These are phyloP conservation scores for Tetragnatha montana DNA, from an alignment of 2,888 invertebrate genomes.

Conservation along the genomic window DNA sequence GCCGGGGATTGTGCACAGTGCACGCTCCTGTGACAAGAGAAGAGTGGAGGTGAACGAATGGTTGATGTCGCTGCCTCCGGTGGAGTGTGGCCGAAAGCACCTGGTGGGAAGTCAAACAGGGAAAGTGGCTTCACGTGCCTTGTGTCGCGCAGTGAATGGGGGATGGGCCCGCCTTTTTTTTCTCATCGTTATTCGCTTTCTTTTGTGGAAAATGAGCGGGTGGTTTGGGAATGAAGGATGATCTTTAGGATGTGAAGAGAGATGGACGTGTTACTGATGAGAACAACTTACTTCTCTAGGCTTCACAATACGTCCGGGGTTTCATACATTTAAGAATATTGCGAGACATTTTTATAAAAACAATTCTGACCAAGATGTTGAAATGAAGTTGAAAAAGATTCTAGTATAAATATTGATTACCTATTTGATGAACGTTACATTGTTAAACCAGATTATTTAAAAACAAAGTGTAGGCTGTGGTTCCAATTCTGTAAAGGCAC, in stretches of 20 bases:
- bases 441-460: too few species aligned
- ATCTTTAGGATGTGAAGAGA: neutral
- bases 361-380: too few species aligned
- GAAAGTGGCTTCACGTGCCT: conserved; percentile 24
- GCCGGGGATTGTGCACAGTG: conserved; percentile 5
- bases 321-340: too few species aligned
- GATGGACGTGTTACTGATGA: neutral
- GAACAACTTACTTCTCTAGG: too few species aligned
- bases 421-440: too few species aligned
- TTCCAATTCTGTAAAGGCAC: too few species aligned
- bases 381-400: too few species aligned
- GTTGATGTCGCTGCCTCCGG: conserved; percentile 12
- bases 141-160: neutral
- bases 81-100: conserved; percentile 13
- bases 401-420: too few species aligned
- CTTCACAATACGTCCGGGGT: too few species aligned
- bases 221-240: neutral
- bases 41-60: conserved; percentile 28
- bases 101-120: conserved; percentile 21
- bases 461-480: too few species aligned
- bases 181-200: neutral
- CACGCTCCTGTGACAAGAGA: conserved; percentile 10
- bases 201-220: neutral
- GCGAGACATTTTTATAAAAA: too few species aligned
- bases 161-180: neutral